These are phyloP conservation scores for Gonatopus flavifemur DNA, from an alignment of 1,140 invertebrate species.

Conservation along the genomic window DNA sequence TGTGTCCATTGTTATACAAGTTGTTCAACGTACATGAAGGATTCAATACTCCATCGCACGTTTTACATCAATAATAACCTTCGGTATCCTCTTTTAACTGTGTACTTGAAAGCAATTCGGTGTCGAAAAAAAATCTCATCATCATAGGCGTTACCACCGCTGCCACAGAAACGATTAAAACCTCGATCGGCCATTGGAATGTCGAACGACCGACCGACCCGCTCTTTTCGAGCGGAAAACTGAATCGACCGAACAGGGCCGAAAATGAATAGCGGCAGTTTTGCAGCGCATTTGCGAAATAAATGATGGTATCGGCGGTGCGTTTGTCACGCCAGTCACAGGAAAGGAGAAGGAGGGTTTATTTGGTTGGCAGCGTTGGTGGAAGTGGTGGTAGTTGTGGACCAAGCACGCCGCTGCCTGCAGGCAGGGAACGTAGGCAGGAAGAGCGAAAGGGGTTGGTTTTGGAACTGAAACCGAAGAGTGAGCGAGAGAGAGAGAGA, in stretches of 20 bases:
- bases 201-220: conserved; percentile 20
- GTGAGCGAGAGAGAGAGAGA: conserved; percentile 19
- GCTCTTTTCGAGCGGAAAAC: conserved; percentile 50
- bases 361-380: conserved; percentile 24
- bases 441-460: conserved; percentile 24
- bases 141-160: conserved; percentile 13
- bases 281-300: conserved; percentile 59
- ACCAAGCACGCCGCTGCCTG: conserved; percentile 6
- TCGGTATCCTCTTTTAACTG: no score
- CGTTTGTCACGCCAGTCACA: conserved; percentile 52
- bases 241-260: conserved; percentile 55
- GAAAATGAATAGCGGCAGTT: conserved; percentile 61
- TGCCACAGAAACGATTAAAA: conserved; percentile 29
- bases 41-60: no score
- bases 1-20: no score
- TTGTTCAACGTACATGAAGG: no score
- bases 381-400: conserved; percentile 10
- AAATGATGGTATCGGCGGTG: conserved; percentile 59
- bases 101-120: no score
- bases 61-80: no score
- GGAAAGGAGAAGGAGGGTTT: conserved; percentile 4
- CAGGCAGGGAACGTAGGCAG: conserved; percentile 26
- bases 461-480: conserved; percentile 17
- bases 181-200: conserved; percentile 21
- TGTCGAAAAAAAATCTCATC: conserved; percentile 22